Conservation (phyloP, 2,797 vertebrate species). For the Clarias fuscus region DNA sequence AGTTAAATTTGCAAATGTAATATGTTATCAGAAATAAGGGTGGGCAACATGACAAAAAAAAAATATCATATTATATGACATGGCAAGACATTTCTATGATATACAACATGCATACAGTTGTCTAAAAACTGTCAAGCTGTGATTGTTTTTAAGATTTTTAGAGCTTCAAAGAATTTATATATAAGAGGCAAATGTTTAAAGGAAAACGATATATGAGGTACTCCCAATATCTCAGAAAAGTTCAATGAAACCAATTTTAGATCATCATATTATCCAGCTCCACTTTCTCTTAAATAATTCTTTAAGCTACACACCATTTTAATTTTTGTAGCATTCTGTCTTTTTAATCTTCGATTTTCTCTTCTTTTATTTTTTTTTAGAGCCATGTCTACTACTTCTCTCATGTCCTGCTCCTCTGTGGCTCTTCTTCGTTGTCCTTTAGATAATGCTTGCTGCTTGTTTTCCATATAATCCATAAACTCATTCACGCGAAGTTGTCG, state of each 20-base stretch:
- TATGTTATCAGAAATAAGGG: neutral
- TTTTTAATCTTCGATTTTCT: slow-evolving; percentile 82
- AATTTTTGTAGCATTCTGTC: slow-evolving; percentile 80
- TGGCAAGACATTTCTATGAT: neutral
- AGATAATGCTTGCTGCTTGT: slow-evolving; percentile 59
- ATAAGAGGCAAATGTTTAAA: neutral
- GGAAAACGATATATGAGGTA: neutral
- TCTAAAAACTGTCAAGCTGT: no score
- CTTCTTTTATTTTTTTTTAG: slow-evolving; percentile 82
- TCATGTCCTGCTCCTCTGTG: slow-evolving; percentile 52
- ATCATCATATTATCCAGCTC: neutral
- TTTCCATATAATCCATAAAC: slow-evolving; percentile 79
- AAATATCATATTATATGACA: neutral
- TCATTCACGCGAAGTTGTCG: slow-evolving; percentile 83
- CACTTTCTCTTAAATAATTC: neutral
- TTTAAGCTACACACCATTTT: slow-evolving; percentile 79
- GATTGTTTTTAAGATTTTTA: neutral
- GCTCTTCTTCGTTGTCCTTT: slow-evolving; percentile 11
- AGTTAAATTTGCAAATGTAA: neutral
- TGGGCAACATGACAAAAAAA: neutral
- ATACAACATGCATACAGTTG: neutral
- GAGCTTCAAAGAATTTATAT: neutral
- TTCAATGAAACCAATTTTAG: neutral
- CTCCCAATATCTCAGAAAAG: neutral
- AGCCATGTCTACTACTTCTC: slow-evolving; percentile 69